Conservation (phyloP, 2,797 vertebrate species). For the Hipposideros larvatus region DNA sequence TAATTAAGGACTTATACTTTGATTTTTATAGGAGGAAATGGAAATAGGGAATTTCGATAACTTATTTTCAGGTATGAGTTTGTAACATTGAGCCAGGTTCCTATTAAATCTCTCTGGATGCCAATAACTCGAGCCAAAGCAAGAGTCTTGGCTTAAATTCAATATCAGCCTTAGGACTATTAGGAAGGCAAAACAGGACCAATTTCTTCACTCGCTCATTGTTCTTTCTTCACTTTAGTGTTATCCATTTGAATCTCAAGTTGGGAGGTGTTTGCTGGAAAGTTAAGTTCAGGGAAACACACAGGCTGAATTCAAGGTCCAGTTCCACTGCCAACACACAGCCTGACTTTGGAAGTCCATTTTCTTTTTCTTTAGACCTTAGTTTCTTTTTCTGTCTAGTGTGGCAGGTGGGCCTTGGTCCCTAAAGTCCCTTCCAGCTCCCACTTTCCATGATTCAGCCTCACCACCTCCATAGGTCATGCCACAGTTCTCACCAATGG, state of each 20-base stretch:
- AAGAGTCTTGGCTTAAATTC: conserved; percentile 1
- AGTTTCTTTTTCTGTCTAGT: not conserved
- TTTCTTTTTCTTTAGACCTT: conserved; percentile 12
- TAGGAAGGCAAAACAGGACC: not conserved
- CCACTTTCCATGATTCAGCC: not conserved
- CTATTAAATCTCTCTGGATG: not conserved
- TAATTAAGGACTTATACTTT: not conserved
- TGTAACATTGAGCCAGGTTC: not conserved
- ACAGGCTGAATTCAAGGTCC: not conserved
- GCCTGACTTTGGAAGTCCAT: not conserved
- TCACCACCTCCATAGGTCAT: not conserved
- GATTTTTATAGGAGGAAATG: not conserved
- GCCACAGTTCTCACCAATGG: not conserved
- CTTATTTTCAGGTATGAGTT: conserved; percentile 21
- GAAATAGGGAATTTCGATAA: not conserved
- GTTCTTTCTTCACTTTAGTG: not conserved
- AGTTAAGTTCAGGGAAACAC: not conserved
- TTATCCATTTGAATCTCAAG: not conserved
- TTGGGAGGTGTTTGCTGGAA: not conserved
- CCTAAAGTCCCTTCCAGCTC: not conserved
- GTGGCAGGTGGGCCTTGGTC: not conserved
- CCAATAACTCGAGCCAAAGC: not conserved
- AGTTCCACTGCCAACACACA: not conserved
- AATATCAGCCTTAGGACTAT: not conserved
- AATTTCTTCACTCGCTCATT: not conserved